Conservation (phyloP, 1,140 invertebrate species). For the Camponotus pennsylvanicus region DNA sequence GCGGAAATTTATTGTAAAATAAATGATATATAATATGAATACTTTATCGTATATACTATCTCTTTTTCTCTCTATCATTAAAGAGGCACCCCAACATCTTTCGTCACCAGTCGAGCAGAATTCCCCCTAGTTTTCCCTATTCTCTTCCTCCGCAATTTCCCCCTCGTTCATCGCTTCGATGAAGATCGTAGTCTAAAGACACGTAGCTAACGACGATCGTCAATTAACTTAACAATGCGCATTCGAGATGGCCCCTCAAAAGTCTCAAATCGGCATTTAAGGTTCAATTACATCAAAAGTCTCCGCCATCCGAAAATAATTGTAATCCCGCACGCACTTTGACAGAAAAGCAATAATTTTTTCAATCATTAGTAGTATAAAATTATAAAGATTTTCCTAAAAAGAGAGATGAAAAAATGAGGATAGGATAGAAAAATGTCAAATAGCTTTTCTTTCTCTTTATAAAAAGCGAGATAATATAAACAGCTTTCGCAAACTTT, state of each 20-base stretch:
- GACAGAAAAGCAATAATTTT: background rate
- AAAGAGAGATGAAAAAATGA: background rate
- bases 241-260: background rate
- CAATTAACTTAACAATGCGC: constrained; percentile 43
- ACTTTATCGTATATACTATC: background rate
- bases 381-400: no score
- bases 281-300: constrained; percentile 1
- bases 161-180: constrained; percentile 23
- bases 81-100: background rate
- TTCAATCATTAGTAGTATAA: background rate
- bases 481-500: constrained; percentile 34
- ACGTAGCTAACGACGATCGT: constrained; percentile 30
- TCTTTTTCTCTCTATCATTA: background rate
- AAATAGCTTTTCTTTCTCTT: background rate
- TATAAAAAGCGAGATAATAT: background rate
- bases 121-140: constrained; percentile 8
- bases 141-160: background rate
- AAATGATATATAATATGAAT: background rate
- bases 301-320: background rate
- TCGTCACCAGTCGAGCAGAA: constrained; percentile 31
- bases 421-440: background rate
- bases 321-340: background rate
- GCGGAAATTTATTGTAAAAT: background rate
- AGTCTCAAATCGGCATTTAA: background rate
- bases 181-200: constrained; percentile 23